phyloP scores from a whole-genome alignment of 2,113 vertebrate species.

The Nibea coibor region DNA sequence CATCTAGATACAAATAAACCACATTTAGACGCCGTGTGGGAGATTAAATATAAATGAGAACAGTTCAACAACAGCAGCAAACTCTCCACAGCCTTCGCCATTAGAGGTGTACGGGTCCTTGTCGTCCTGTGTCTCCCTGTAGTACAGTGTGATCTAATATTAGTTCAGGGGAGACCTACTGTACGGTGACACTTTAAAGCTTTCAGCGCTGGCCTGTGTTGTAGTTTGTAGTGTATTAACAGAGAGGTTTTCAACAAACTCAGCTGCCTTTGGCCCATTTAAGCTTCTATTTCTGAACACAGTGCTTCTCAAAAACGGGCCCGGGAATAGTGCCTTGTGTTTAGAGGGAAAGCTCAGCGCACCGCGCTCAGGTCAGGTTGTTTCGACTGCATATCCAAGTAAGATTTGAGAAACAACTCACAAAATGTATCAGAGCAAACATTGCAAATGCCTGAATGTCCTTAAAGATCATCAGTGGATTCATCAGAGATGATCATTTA shows the following conservation, averaged over 20 bases:
- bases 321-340: background rate
- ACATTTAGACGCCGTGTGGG: no score
- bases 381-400: background rate
- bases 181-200: conserved; percentile 11
- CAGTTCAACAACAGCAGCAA: background rate
- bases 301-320: background rate
- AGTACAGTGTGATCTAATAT: conserved; percentile 22
- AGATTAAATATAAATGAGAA: background rate
- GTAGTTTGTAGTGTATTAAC: conserved; percentile 12
- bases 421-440: no score
- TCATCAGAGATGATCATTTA: background rate
- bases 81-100: background rate
- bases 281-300: conserved; percentile 17
- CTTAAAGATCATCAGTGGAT: background rate
- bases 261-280: conserved; percentile 38
- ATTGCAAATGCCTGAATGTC: background rate
- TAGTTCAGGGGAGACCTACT: background rate
- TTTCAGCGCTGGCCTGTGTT: conserved; percentile 9
- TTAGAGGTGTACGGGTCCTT: background rate
- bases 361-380: background rate
- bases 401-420: no score
- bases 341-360: background rate
- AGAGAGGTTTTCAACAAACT: conserved; percentile 4
- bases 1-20: background rate
- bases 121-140: background rate